Percentiles rank a stretch among this genome's conserved stretches.
Evolutionary conservation across 2,797 vertebrate genomes (phyloP).

Genomic region (Tachyglossus aculeatus): DNA sequence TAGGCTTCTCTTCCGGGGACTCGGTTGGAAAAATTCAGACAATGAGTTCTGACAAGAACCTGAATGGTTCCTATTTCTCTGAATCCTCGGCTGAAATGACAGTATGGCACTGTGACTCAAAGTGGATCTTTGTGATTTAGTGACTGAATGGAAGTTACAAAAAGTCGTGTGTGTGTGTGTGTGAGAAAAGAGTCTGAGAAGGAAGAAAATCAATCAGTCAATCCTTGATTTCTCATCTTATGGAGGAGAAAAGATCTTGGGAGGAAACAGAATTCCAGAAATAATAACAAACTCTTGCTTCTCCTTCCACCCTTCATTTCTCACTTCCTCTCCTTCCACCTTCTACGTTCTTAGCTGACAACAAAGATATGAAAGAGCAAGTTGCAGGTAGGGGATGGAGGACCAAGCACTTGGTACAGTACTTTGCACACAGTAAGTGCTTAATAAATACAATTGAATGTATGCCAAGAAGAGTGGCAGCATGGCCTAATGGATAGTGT

Average conservation of each 20-base stretch:
- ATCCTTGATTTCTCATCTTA: neutral
- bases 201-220: neutral
- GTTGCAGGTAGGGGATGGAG: too few species aligned
- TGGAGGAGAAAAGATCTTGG: neutral
- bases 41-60: slow-evolving; percentile 1
- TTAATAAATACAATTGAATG: too few species aligned
- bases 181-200: neutral
- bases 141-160: slow-evolving; percentile 21
- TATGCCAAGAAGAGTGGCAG: too few species aligned
- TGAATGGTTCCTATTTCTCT: slow-evolving; percentile 14
- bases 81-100: slow-evolving; percentile 7
- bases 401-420: too few species aligned
- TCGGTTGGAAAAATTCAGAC: slow-evolving; percentile 18
- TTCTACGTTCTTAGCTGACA: neutral
- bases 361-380: too few species aligned
- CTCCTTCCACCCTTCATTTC: neutral
- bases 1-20: slow-evolving; percentile 24
- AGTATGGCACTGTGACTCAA: slow-evolving; percentile 2
- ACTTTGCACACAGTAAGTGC: too few species aligned
- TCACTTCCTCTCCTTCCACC: neutral
- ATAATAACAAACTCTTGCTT: neutral
- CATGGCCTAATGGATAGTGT: too few species aligned
- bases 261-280: neutral
- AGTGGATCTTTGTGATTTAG: slow-evolving; percentile 26
- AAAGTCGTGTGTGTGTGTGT: neutral